Conservation (phyloP, 2,113 vertebrate genomes). For the Mystacornis crossleyi region DNA sequence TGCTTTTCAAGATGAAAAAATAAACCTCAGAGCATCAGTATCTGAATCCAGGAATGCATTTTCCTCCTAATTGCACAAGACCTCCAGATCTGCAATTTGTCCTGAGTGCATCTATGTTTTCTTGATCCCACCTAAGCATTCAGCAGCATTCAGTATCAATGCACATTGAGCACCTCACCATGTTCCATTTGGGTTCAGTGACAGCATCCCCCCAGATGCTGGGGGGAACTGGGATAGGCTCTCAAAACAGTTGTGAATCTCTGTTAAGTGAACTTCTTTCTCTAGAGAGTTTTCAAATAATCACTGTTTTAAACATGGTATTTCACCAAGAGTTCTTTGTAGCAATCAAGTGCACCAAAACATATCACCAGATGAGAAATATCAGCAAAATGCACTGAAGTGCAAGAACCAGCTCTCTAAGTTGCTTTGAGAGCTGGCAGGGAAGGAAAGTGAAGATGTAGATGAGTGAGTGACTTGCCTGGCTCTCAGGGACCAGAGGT, state of each 20-base stretch:
- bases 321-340: background rate
- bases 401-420: background rate
- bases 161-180: background rate
- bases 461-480: background rate
- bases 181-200: rapidly evolving
- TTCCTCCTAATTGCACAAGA: background rate
- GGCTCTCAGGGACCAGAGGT: background rate
- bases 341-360: background rate
- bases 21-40: background rate
- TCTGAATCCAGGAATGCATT: background rate
- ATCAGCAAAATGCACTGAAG: background rate
- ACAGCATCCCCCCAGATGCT: background rate
- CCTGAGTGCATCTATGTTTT: background rate
- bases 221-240: background rate
- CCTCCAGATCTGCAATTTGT: background rate
- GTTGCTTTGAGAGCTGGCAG: background rate
- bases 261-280: background rate
- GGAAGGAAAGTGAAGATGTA: background rate
- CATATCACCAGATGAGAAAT: background rate
- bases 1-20: background rate
- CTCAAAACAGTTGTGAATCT: background rate
- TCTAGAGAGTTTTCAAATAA: background rate
- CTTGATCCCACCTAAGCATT: background rate
- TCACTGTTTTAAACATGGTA: background rate
- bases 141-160: background rate